Base-by-base conservation (phyloP, 2,797 vertebrate genomes). In the Bradypodion pumilum region DNA sequence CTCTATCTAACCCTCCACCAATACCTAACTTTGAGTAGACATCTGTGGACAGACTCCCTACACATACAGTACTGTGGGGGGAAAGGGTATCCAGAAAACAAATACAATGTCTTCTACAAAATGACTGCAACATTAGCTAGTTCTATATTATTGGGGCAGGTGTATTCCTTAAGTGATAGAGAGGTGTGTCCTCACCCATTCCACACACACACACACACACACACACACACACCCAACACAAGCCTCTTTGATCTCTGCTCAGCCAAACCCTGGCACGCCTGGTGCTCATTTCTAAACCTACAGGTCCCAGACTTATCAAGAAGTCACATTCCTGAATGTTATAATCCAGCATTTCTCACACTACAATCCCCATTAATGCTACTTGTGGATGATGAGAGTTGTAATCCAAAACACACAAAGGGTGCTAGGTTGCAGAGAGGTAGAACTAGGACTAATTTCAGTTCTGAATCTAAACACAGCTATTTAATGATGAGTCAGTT, bases 181-280 rank as follows among this genome's bases (percentile, higher is more conserved):
- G n/a, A n/a, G n/a, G n/a, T n/a, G n/a, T n/a, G n/a, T n/a, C n/a
- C n/a, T n/a, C n/a, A n/a, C n/a, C n/a, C n/a, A n/a, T n/a, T n/a
- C n/a, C n/a, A n/a, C n/a, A n/a, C n/a, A n/a, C n/a, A n/a, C 62
- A 78, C 80, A 75, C 88, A n/a, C n/a, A n/a, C n/a, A n/a, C n/a
- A n/a, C n/a, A n/a, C n/a, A n/a, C n/a, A n/a, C 62, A 78, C 80
- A 75, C 88, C 52, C 91, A 90, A n/a, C n/a, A n/a, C 74, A 83
- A 77, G 52, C 60, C 68, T 91, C 49, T 65, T 49, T 81, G 32
- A n/a, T 25, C 4, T 70, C 69, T 37, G 44, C 82, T 44, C 59
- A 80, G 46, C 0, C 62, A 27, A 1, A 44, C 2, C 9, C 32
- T 85, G 80, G 3, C 25, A 44, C 35, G 65, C 42, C 15, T 59